phyloP scores from a whole-genome alignment of 2,113 vertebrate genomes.

The zebrafish (Danio rerio) region GRCz12tu NC_133196.1:19136501-19137000 shows the following conservation, averaged over 20 bases:
- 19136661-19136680: constrained; percentile 20
- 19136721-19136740: constrained; percentile 19
- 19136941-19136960: too few species aligned
- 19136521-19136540: constrained; percentile 6
- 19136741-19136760: constrained; percentile 15
- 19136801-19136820: constrained; percentile 14
- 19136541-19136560: background rate
- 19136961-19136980: too few species aligned
- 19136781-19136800: constrained; percentile 17
- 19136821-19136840: background rate
- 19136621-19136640: constrained; percentile 6
- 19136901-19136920: constrained; percentile 23
- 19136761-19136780: constrained; percentile 11
- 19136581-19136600: constrained; percentile 19
- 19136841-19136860: background rate
- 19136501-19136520: background rate
- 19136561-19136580: constrained; percentile 10
- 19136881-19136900: background rate
- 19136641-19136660: constrained; percentile 24
- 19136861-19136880: background rate
- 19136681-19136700: constrained; percentile 14
- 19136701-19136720: constrained; percentile 59
- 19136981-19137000: too few species aligned
- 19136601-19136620: constrained; percentile 8
- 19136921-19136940: constrained; percentile 18